Evolutionary conservation across 2,888 invertebrate species (phyloP), one percentile per base, ranked within the genome.

Genomic region (Drosophila anomelani): DNA sequence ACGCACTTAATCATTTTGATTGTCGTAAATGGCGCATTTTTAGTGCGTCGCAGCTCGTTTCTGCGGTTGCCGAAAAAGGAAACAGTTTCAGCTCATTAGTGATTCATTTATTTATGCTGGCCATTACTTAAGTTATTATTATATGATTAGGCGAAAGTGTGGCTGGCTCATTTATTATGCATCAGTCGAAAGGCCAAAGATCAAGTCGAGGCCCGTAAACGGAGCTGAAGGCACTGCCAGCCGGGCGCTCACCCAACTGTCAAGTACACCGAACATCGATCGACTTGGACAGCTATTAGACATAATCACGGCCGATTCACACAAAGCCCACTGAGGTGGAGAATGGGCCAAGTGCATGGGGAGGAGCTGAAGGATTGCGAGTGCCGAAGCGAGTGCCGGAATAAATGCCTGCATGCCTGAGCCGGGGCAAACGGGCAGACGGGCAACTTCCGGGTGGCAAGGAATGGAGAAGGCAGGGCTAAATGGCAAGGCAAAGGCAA

Each of bases 261-360:
- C 89, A 90, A 82, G 82, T 80, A 80, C 69, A 59, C 86, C 79
- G 78, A 80, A 90, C 90, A 89, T 79, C 88, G 88, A 89, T 89
- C 90, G 90, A 91, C 88, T 89, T 82, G 86, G 89, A 91, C 91
- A 89, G 90, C 86, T 90, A 91, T 91, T 89, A 84, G 91, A 89
- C 89, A 88, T 90, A 89, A 91, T 89, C 90, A 90, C 89, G 88
- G 80, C 79, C 76, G 56, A 56, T 59, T 54, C 64, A 57, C 49
- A 58, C 44, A 38, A 56, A 44, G 39, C 58, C 39, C 54, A 64
- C 55, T 62, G 56, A 54, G 61, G 26, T 23, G 47, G 41, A 34
- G 58, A 29, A 58, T 13, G n/a, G 46, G 23, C 20, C 23, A 26
- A 66, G 29, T 51, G 60, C 41, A 59, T 41, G 73, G 20, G 59